phyloP scores from a whole-genome alignment of 2,888 invertebrate species.

The Lissonota sp. region DNA sequence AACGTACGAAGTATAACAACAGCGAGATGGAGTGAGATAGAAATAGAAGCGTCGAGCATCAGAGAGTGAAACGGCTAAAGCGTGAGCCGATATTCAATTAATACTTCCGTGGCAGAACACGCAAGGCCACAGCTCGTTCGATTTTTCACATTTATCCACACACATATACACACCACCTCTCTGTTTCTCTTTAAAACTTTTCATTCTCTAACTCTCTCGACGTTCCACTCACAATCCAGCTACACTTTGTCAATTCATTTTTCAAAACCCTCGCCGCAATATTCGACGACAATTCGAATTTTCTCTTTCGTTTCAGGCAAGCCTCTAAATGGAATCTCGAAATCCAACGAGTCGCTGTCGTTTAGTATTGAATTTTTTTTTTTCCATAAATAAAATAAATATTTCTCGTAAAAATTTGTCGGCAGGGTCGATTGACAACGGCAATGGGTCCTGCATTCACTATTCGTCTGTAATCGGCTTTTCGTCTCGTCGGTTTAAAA shows the following conservation, averaged over 20 bases:
- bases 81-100: constrained; percentile 73
- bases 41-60: constrained; percentile 24
- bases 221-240: constrained; percentile 20
- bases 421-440: not conserved
- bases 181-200: constrained; percentile 5
- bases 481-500: constrained; percentile 46
- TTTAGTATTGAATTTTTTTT: not conserved
- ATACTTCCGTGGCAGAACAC: constrained; percentile 65
- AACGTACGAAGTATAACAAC: not conserved
- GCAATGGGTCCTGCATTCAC: constrained; percentile 1
- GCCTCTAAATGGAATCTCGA: not conserved
- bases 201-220: constrained; percentile 26
- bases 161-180: constrained; percentile 1
- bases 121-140: constrained; percentile 69
- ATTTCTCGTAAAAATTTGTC: constrained; percentile 1
- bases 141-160: constrained; percentile 65
- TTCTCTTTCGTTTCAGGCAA: not conserved
- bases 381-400: not conserved
- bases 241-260: constrained; percentile 13
- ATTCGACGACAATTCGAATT: not conserved
- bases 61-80: constrained; percentile 36
- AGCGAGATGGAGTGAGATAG: constrained; percentile 4
- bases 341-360: not conserved
- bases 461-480: constrained; percentile 43
- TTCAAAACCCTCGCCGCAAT: not conserved